Evolutionary conservation across 2,113 vertebrate genomes (phyloP).

Genomic region (Macroglossus sobrinus): DNA sequence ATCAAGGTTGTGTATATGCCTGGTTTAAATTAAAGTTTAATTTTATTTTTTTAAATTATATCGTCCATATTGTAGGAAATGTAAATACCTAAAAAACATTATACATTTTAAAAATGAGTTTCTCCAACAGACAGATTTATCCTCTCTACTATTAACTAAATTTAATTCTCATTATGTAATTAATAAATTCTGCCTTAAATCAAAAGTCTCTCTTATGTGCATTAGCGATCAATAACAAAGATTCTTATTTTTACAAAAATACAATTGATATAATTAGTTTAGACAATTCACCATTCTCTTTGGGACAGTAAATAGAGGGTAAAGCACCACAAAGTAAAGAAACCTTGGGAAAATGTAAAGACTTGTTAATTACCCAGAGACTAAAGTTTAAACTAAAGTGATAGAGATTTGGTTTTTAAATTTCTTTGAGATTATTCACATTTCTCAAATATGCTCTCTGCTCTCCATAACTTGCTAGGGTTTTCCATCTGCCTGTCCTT

Average conservation of each 20-base stretch:
- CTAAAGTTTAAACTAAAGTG: slow-evolving; percentile 7
- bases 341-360: not conserved
- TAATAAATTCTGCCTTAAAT: not conserved
- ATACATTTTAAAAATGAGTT: not conserved
- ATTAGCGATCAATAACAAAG: not conserved
- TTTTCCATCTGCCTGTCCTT: slow-evolving; percentile 47
- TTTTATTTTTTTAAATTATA: slow-evolving; percentile 31
- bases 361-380: not conserved
- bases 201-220: not conserved
- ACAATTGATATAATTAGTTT: not conserved
- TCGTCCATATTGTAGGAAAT: not conserved
- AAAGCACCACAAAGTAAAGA: slow-evolving; percentile 19
- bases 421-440: not conserved
- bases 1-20: not conserved
- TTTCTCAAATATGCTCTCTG: slow-evolving; percentile 9
- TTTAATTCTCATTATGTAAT: not conserved
- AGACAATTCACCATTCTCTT: not conserved
- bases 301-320: not conserved
- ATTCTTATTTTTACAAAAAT: not conserved
- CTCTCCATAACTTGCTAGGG: slow-evolving; percentile 22
- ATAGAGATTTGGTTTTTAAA: not conserved
- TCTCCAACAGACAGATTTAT: not conserved
- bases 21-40: not conserved
- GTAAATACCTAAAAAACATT: not conserved
- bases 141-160: not conserved